Evolutionary conservation across 2,113 vertebrate species (phyloP).

Genomic region (Indicator indicator): DNA sequence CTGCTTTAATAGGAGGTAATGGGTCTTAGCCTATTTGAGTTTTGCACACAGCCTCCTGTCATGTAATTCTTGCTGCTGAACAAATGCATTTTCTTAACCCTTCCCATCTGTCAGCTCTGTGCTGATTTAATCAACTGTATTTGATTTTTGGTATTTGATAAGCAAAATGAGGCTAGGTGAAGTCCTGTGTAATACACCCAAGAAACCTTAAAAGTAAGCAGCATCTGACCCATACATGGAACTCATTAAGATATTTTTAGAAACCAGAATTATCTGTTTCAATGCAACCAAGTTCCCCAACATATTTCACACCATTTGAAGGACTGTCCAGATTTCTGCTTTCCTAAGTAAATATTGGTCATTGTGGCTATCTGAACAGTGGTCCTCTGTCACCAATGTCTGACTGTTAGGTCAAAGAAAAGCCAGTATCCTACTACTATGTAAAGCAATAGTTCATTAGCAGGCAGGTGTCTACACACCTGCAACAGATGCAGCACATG

Average conservation of each 20-base stretch:
- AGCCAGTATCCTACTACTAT: background rate
- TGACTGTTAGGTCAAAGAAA: background rate
- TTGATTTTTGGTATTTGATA: background rate
- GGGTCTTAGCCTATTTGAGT: background rate
- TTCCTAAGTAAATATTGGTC: background rate
- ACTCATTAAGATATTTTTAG: background rate
- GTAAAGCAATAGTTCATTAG: background rate
- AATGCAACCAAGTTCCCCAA: background rate
- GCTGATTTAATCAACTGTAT: background rate
- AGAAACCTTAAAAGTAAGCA: constrained; percentile 1
- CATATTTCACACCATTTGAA: background rate
- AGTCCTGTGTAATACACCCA: background rate
- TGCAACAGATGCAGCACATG: background rate
- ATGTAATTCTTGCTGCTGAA: background rate
- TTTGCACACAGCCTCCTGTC: background rate
- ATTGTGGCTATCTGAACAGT: background rate
- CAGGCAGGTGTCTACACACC: background rate
- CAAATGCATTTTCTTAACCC: background rate
- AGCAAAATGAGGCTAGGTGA: background rate
- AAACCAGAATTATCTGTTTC: constrained; percentile 5
- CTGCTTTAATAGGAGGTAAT: background rate
- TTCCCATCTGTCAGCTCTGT: background rate
- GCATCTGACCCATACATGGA: background rate
- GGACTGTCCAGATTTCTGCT: background rate
- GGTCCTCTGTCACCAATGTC: background rate